These are phyloP conservation scores for Sporophila hypoxantha DNA, from an alignment of 2,113 vertebrate genomes.

Conservation along the genomic window DNA sequence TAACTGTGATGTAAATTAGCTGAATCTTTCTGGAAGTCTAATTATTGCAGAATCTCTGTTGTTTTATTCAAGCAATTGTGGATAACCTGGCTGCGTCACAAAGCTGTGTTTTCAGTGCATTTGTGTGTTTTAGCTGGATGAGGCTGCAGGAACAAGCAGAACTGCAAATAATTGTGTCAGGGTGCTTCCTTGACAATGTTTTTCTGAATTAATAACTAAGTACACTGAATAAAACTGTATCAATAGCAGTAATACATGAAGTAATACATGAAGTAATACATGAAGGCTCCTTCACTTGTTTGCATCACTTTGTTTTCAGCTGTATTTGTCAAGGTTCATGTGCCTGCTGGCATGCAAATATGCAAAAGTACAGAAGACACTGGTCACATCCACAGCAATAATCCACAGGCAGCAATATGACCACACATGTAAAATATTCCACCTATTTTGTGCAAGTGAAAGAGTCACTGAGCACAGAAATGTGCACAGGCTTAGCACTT, in stretches of 20 bases:
- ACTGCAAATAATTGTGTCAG: neutral
- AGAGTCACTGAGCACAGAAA: neutral
- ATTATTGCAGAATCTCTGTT: neutral
- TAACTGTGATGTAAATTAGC: neutral
- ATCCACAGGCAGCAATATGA: neutral
- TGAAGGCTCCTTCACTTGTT: neutral
- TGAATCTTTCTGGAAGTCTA: neutral
- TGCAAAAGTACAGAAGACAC: neutral
- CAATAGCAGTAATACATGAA: neutral
- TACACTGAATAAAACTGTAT: neutral
- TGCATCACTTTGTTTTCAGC: neutral
- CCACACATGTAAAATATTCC: neutral
- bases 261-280: neutral
- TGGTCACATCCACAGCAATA: neutral
- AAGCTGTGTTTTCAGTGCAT: neutral
- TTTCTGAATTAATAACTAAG: neutral
- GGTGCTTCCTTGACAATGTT: neutral
- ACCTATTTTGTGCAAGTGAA: fast-evolving
- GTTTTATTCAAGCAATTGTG: neutral
- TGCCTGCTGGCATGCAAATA: neutral
- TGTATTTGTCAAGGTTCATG: neutral
- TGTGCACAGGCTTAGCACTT: neutral
- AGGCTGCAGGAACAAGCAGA: neutral
- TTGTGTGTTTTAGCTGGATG: neutral
- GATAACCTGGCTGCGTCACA: neutral